Evolutionary conservation across 2,888 invertebrate genomes (phyloP), one percentile per base, ranked within the genome.

Genomic region (Operophtera brumata): DNA sequence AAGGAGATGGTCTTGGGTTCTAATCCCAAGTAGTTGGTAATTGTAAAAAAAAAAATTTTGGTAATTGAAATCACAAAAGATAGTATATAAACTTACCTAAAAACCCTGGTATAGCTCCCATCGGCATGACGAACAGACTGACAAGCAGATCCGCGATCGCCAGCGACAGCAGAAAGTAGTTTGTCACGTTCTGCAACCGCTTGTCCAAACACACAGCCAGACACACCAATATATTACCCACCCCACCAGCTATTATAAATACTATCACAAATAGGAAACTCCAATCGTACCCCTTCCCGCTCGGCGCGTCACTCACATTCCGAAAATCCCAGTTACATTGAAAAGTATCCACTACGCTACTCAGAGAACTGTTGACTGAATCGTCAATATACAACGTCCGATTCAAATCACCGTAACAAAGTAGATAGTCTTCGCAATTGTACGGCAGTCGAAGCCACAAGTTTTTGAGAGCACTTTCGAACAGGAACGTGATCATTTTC

Each of bases 91-190:
- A 61, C 96, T 95, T 82, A 98, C 98, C 98, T 74, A 97, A 91
- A 86, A 98, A 96, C 77, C 97, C 97, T 26, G 96, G 96, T 70
- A 98, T 94, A 34, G 98, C 97, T 57, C 97, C 97, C 80, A 98
- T 92, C 3, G 98, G 98, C 98, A 99, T 99, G 52, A 98, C 98
- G 75, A 98, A 95, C 61, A 97, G 86, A 74, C 97, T 97, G 76
- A 98, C 98, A 60, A 98, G 91, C 54, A 98, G 91, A 89, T 99
- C 98, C 47, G 98, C 98, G 49, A 98, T 95, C 40, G 98, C 97
- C 79, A 99, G 86, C 14, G 98, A 98, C 70, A 98, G 91, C 60
- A 98, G 92, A 83, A 98, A 98, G 87, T 98, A 98, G 89, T 98
- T 99, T 62, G 98, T 98, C 64, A 97, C 96, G 84, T 97, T 98